Base-by-base conservation (phyloP, 2,113 vertebrate genomes). In the Ptychochromis oligacanthus region DNA sequence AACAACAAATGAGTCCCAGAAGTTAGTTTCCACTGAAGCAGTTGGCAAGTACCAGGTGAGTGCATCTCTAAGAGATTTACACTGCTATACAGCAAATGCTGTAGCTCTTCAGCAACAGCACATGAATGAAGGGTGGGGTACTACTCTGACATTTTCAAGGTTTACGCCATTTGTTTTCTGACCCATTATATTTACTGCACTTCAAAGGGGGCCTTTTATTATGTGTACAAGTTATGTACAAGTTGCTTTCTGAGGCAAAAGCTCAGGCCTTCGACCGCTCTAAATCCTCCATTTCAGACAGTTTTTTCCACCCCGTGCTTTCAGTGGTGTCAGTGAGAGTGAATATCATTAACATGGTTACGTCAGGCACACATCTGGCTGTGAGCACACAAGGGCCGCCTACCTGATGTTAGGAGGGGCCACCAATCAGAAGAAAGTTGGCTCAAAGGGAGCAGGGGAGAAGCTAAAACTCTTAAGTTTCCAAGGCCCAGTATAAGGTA, bases 11-110 rank as follows among this genome's bases (percentile, higher is more conserved):
- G 28, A 77, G 55, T 74, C 46, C 46, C 55, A 34, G 56, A 62
- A 24, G 40, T 31, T 74, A 43, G 76, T 80, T 80, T 24, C 56
- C 49, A n/a, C 61, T 49, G 40, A 78, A 78, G 60, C 60, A 65
- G 80, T 57, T 80, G 62, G 80, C 77, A 78, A 77, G 89, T 83
- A 90, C 87, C 88, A 75, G 65, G 76, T 57, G 14, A 78, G 80
- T 43, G 57, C 59, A 9, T 22, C 14, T 43, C 57, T 84, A 49
- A 31, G 67, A 24, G 52, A 36, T 74, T 36, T 18, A 62, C 22
- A 7, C 58, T 9, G 43, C 52, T 3, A 18, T 55, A 20, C 34
- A 49, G 75, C 28, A 56, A 83, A 77, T n/a, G n/a, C 82, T 81
- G 58, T 26, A n/a, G 17, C 61, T 55, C 82, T 2, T 87, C 40